These are phyloP conservation scores for Amazona ochrocephala DNA, from an alignment of 2,797 vertebrate species.

Conservation along the genomic window DNA sequence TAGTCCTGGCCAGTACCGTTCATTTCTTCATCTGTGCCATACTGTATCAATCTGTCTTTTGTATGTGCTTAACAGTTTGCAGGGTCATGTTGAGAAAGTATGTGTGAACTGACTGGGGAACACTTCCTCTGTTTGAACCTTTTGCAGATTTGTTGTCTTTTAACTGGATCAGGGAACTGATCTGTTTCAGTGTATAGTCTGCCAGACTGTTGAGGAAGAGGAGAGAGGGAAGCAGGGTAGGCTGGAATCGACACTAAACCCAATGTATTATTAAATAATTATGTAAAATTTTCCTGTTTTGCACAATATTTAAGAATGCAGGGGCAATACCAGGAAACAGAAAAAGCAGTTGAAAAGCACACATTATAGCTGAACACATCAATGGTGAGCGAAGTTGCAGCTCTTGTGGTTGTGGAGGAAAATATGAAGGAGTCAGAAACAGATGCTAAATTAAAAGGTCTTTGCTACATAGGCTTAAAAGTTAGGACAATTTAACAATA, in stretches of 20 bases:
- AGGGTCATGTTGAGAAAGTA: background rate
- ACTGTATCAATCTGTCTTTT: background rate
- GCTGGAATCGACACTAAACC: slow-evolving; percentile 49
- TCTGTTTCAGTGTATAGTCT: background rate
- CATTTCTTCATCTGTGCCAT: no score
- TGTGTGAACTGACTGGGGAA: background rate
- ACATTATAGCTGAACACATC: background rate
- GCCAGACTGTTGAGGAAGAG: slow-evolving; percentile 20
- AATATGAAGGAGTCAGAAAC: background rate
- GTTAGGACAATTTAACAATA: background rate
- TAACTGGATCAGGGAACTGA: background rate
- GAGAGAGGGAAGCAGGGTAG: slow-evolving; percentile 23
- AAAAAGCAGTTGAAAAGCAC: slow-evolving; percentile 59
- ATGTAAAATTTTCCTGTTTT: slow-evolving; percentile 66
- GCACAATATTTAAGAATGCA: slow-evolving; percentile 50
- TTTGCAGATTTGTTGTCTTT: background rate
- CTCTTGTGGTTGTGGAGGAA: slow-evolving; percentile 26
- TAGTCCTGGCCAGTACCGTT: no score
- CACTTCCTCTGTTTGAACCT: background rate
- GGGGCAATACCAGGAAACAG: slow-evolving; percentile 62
- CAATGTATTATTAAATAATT: slow-evolving; percentile 53
- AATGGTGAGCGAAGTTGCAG: background rate
- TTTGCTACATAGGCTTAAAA: background rate
- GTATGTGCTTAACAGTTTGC: background rate
- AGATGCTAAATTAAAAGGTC: slow-evolving; percentile 11